phyloP scores from a whole-genome alignment of 2,113 vertebrate species.

The Scatophagus argus region DNA sequence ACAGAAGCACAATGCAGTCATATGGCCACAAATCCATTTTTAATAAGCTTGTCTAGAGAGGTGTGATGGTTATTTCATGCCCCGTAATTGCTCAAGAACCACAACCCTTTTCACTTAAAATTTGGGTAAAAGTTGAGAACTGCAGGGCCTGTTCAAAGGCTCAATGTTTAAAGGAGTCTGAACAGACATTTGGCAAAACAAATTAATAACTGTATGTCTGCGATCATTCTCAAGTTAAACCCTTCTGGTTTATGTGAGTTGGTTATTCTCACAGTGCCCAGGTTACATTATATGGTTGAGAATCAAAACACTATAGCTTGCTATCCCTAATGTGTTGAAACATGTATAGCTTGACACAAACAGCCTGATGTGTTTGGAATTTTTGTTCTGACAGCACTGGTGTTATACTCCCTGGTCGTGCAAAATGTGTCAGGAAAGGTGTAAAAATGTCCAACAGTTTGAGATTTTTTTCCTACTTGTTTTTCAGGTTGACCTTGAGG shows the following conservation, averaged over 20 bases:
- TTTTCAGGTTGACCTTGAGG: slow-evolving; percentile 44
- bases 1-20: slow-evolving; percentile 14
- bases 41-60: slow-evolving; percentile 14
- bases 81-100: background rate
- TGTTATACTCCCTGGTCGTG: background rate
- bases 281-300: background rate
- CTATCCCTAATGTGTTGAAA: background rate
- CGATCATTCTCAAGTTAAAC: background rate
- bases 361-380: background rate
- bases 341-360: background rate
- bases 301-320: background rate
- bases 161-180: slow-evolving; percentile 18
- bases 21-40: background rate
- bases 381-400: background rate
- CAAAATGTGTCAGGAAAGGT: background rate
- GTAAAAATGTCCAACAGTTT: too few relatives aligned
- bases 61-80: slow-evolving; percentile 34
- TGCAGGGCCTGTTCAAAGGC: slow-evolving; percentile 39
- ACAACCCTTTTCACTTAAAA: background rate
- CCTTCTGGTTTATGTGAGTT: background rate
- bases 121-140: background rate
- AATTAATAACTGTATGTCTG: background rate
- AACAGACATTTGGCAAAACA: slow-evolving; percentile 6
- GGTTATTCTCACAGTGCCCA: background rate
- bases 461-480: background rate